A percentile compares a stretch with the other conserved stretches of the same genome.
These are phyloP conservation scores for Psittacula echo DNA, from an alignment of 2,797 vertebrate genomes.

Conservation along the genomic window DNA sequence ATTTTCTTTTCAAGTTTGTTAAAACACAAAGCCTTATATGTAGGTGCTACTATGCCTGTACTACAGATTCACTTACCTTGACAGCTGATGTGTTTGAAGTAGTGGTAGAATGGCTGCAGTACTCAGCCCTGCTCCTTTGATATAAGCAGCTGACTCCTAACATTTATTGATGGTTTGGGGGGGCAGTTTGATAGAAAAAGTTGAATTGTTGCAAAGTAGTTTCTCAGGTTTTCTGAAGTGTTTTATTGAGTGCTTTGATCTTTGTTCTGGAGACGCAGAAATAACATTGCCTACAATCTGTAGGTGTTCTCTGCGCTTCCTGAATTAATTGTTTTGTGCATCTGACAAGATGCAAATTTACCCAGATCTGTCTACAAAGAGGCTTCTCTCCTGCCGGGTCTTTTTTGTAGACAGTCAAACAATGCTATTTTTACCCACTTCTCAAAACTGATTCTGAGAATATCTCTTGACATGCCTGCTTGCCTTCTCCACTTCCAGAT, in stretches of 20 bases:
- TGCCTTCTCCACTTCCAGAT: background rate
- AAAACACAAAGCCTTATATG: conserved; percentile 10
- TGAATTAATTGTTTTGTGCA: conserved; percentile 34
- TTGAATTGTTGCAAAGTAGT: conserved; percentile 29
- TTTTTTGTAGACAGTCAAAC: background rate
- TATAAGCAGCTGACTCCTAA: background rate
- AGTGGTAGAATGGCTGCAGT: background rate
- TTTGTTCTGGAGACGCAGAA: conserved; percentile 33
- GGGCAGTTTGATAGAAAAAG: background rate
- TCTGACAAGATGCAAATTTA: conserved; percentile 53
- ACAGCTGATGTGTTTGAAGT: background rate
- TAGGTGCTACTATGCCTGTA: background rate
- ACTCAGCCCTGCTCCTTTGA: background rate
- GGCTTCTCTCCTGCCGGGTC: background rate
- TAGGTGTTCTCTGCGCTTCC: conserved; percentile 1
- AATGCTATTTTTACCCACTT: background rate
- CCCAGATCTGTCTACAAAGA: conserved; percentile 27
- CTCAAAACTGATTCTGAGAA: background rate
- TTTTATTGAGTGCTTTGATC: conserved; percentile 55
- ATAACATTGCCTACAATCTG: conserved; percentile 31
- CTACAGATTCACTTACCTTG: background rate
- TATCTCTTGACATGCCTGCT: background rate
- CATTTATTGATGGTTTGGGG: background rate
- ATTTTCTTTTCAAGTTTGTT: conserved; percentile 11
- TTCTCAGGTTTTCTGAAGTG: conserved; percentile 46